These are phyloP conservation scores for Drosophila aldrichi DNA, from an alignment of 2,888 invertebrate genomes.

Conservation along the genomic window DNA sequence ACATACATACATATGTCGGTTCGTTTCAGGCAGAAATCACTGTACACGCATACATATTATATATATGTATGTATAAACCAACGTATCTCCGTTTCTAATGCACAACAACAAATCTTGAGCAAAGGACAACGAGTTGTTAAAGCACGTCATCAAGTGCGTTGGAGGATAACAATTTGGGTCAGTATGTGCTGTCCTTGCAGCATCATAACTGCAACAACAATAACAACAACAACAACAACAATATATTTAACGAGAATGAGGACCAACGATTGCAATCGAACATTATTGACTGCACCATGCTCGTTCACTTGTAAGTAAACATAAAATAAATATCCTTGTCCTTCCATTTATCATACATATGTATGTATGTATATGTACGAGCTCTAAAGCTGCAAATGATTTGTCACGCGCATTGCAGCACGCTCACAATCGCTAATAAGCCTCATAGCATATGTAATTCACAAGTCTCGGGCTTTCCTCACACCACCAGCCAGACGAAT, in stretches of 20 bases:
- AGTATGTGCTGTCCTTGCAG: constrained; percentile 37
- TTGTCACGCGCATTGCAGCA: too few species aligned
- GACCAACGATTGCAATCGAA: neutral
- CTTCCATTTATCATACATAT: too few species aligned
- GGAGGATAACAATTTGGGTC: constrained; percentile 28
- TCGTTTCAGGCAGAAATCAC: neutral
- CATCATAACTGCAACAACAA: neutral
- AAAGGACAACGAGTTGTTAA: constrained; percentile 49
- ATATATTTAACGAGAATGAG: constrained; percentile 18
- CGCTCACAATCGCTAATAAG: neutral
- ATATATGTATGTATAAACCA: neutral
- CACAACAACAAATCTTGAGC: constrained; percentile 14
- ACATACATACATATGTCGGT: too few species aligned
- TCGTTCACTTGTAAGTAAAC: neutral
- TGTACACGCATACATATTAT: neutral
- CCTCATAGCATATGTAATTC: neutral
- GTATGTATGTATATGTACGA: too few species aligned
- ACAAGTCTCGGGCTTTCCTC: neutral
- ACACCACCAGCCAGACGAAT: neutral
- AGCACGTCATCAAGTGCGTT: constrained; percentile 17
- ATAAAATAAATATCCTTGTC: too few species aligned
- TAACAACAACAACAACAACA: constrained; percentile 8
- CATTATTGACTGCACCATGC: neutral
- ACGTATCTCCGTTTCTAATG: constrained; percentile 19
- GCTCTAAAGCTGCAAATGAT: neutral